phyloP scores from a whole-genome alignment of 2,888 invertebrate species.

The Metallyticus violacea region DNA sequence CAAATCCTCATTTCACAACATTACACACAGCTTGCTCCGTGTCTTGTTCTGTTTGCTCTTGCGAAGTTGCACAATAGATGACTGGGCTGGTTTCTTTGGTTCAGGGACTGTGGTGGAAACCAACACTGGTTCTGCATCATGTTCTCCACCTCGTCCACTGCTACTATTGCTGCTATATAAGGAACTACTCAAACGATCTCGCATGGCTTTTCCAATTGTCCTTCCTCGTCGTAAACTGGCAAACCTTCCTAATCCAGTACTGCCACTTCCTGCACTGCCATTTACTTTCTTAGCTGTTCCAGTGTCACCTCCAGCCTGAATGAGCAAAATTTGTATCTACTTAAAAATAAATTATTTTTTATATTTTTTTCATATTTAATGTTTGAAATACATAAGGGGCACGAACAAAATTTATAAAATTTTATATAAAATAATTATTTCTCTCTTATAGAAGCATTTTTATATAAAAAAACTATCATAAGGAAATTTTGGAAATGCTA shows the following conservation, averaged over 20 bases:
- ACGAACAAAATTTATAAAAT: no score
- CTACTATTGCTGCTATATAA: conserved; percentile 47
- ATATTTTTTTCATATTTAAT: no score
- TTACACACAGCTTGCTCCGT: conserved; percentile 47
- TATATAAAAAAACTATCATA: no score
- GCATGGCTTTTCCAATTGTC: conserved; percentile 53
- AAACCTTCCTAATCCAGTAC: conserved; percentile 33
- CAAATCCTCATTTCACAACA: conserved; percentile 42
- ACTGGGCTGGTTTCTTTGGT: not conserved
- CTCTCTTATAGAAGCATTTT: no score
- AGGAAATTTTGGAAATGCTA: no score
- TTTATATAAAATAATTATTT: no score
- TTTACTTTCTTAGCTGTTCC: not conserved
- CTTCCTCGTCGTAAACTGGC: conserved; percentile 40
- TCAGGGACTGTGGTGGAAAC: not conserved
- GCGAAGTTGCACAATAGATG: conserved; percentile 39
- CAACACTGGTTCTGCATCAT: not conserved
- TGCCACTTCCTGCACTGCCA: conserved; percentile 3
- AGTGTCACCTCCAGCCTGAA: not conserved
- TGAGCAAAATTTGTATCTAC: no score
- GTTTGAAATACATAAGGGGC: no score
- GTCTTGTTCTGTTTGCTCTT: conserved; percentile 28
- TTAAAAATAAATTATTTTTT: no score
- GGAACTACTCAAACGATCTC: conserved; percentile 54
- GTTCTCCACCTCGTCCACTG: conserved; percentile 34